These are phyloP conservation scores for Trypoxylus dichotomus DNA, from an alignment of 1,140 invertebrate genomes.

Conservation along the genomic window DNA sequence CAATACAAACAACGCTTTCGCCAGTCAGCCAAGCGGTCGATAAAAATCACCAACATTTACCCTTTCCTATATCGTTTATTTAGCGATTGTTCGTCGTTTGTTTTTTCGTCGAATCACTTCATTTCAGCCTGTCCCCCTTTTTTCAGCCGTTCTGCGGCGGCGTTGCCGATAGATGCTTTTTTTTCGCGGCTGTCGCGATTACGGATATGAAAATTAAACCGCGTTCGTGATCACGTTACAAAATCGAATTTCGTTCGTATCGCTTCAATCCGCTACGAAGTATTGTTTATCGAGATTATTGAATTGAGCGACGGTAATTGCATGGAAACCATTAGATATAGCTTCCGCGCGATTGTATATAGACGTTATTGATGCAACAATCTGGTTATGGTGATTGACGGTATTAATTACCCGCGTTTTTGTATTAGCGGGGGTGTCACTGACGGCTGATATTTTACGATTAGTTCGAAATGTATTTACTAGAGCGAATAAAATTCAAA, in stretches of 20 bases:
- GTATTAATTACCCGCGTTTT: not conserved
- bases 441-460: not conserved
- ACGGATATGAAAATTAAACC: conserved; percentile 15
- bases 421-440: not conserved
- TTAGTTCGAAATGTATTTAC: not conserved
- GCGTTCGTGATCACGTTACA: not conserved
- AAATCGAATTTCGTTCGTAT: conserved; percentile 6
- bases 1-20: not conserved
- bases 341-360: not conserved
- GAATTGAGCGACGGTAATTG: conserved; percentile 21
- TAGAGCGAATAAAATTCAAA: too few species aligned
- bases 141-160: not conserved
- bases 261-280: not conserved
- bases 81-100: conserved; percentile 14
- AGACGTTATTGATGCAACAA: not conserved
- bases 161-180: not conserved
- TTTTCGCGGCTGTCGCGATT: not conserved
- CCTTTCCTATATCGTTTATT: not conserved
- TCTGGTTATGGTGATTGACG: not conserved
- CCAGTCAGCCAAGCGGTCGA: conserved; percentile 5
- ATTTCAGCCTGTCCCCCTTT: not conserved
- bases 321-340: conserved; percentile 15
- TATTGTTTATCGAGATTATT: conserved; percentile 15
- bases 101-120: not conserved
- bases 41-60: conserved; percentile 13